Conservation (phyloP, 64 coral and sea anemone species). For the Pocillopora damicornis region DNA sequence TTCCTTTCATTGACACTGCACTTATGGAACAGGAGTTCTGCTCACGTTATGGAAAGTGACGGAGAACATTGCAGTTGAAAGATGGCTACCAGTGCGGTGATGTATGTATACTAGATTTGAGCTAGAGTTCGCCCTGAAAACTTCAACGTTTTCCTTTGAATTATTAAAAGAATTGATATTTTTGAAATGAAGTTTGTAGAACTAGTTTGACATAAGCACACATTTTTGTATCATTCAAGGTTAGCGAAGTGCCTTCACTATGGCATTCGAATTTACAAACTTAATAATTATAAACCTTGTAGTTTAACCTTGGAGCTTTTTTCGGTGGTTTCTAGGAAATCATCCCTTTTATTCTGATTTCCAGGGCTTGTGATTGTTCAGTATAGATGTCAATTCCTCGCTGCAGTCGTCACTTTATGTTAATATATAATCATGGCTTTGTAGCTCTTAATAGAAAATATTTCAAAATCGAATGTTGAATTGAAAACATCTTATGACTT, state of each 20-base stretch:
- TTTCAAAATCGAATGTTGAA: background rate
- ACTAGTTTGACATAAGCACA: constrained; percentile 11
- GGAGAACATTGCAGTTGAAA: background rate
- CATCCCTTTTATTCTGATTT: background rate
- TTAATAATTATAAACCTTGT: background rate
- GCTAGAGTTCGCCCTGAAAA: constrained; percentile 4
- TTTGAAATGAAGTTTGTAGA: constrained; percentile 51
- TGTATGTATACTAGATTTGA: constrained; percentile 27
- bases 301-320: background rate
- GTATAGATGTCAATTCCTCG: background rate
- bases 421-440: background rate
- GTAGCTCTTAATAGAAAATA: background rate
- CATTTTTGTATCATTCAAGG: constrained; percentile 24
- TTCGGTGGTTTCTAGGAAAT: background rate
- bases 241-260: background rate
- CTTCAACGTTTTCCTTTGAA: background rate
- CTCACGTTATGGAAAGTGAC: background rate
- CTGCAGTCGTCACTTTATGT: background rate
- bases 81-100: background rate
- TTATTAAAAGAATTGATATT: constrained; percentile 28
- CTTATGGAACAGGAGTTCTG: background rate
- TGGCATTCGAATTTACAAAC: background rate
- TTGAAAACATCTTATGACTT: background rate
- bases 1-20: background rate
- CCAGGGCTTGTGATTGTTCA: background rate